Percentiles rank a stretch among this genome's conserved stretches.
Evolutionary conservation across 2,888 invertebrate species (phyloP).

Genomic region (Crepidodera aurea): DNA sequence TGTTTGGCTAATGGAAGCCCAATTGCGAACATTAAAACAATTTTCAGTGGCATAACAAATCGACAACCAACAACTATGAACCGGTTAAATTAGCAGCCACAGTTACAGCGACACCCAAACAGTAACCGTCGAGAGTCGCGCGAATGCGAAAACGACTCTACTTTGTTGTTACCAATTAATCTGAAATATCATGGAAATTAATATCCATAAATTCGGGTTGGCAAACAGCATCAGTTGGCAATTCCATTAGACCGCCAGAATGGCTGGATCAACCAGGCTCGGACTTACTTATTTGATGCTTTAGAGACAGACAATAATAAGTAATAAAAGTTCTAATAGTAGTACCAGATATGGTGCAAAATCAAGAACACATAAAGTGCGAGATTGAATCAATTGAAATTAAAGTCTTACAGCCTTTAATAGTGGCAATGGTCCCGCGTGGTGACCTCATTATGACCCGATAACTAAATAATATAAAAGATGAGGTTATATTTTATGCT

Average conservation of each 20-base stretch:
- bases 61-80: conserved; percentile 35
- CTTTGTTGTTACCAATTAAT: conserved; percentile 49
- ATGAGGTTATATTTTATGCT: too few species aligned
- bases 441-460: too few species aligned
- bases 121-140: conserved; percentile 5
- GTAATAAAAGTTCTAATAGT: too few species aligned
- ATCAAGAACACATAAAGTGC: too few species aligned
- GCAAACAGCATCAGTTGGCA: conserved; percentile 58
- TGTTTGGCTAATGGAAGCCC: conserved; percentile 21
- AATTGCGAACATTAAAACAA: conserved; percentile 28
- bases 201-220: conserved; percentile 60
- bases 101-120: not conserved
- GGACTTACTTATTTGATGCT: not conserved
- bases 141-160: conserved; percentile 28
- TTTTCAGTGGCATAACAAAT: conserved; percentile 31
- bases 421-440: too few species aligned
- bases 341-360: too few species aligned
- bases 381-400: too few species aligned
- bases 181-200: conserved; percentile 56
- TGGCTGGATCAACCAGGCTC: conserved; percentile 29
- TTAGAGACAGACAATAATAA: too few species aligned
- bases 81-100: not conserved
- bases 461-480: too few species aligned
- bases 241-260: conserved; percentile 54
- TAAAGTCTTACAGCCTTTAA: too few species aligned